Evolutionary conservation across 2,888 invertebrate genomes (phyloP).

Genomic region (Philereme vetulata): DNA sequence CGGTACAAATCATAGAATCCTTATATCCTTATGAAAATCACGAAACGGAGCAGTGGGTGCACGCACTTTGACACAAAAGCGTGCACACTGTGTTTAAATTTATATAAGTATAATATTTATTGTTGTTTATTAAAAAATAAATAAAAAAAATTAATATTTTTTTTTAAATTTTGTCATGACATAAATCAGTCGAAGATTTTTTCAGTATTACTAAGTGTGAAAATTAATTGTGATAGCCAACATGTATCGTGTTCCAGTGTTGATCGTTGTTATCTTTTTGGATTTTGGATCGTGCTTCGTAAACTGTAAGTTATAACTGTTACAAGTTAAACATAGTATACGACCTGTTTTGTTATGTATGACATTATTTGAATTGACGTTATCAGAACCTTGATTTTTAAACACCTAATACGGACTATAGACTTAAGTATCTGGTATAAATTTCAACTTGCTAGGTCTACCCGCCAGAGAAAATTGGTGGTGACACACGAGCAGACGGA

Average conservation of each 20-base stretch:
- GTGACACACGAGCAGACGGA: no score
- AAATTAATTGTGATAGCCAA: slow-evolving; percentile 43
- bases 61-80: slow-evolving; percentile 59
- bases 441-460: no score
- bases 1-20: slow-evolving; percentile 75
- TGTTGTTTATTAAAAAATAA: not conserved
- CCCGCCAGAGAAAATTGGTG: no score
- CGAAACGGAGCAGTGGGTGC: slow-evolving; percentile 59
- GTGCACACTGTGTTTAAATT: slow-evolving; percentile 36
- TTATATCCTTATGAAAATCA: slow-evolving; percentile 76
- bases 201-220: slow-evolving; percentile 38
- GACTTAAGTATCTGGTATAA: no score
- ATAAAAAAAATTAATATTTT: slow-evolving; percentile 15
- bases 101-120: slow-evolving; percentile 28
- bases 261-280: slow-evolving; percentile 46
- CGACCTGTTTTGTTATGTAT: no score
- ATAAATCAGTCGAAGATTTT: slow-evolving; percentile 44
- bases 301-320: slow-evolving; percentile 64
- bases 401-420: no score
- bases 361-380: no score
- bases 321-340: not conserved
- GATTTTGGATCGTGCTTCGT: slow-evolving; percentile 64
- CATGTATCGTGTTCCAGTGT: slow-evolving; percentile 58
- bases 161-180: slow-evolving; percentile 53
- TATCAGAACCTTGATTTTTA: no score